These are phyloP conservation scores for Leptobrachium leishanense DNA, from an alignment of 2,113 vertebrate species.

Conservation along the genomic window DNA sequence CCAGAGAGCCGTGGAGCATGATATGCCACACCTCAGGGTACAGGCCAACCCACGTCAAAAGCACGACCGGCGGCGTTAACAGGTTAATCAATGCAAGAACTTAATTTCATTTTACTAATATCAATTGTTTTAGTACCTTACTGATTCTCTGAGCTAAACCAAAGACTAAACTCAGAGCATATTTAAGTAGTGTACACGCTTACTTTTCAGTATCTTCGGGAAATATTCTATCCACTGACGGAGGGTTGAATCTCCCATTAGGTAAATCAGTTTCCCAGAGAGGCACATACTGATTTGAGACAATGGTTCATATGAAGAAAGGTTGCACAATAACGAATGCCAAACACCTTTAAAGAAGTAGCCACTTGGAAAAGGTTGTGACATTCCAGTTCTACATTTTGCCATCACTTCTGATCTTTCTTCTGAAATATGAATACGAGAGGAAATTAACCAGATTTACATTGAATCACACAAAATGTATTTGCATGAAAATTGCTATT, in stretches of 20 bases:
- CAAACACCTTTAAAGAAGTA: slow-evolving; percentile 44
- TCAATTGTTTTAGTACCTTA: too few species aligned
- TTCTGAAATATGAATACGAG: slow-evolving; percentile 21
- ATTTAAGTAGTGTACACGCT: neutral
- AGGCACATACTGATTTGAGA: slow-evolving; percentile 46
- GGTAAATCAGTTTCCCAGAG: slow-evolving; percentile 52
- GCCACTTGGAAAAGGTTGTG: slow-evolving; percentile 47
- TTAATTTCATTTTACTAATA: too few species aligned
- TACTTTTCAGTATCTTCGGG: slow-evolving; percentile 33
- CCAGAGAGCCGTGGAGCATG: too few species aligned
- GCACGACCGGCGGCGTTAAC: too few species aligned
- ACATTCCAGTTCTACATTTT: slow-evolving; percentile 53
- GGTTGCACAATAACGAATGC: slow-evolving; percentile 50
- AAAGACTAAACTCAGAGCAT: too few species aligned
- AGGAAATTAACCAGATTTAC: neutral
- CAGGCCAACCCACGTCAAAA: too few species aligned
- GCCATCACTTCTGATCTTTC: slow-evolving; percentile 5
- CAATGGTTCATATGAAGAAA: slow-evolving; percentile 26
- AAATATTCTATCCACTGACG: slow-evolving; percentile 44
- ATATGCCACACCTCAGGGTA: too few species aligned
- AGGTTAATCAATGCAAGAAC: too few species aligned
- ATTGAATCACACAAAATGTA: too few species aligned
- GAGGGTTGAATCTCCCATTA: slow-evolving; percentile 57
- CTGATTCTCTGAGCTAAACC: too few species aligned
- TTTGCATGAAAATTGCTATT: too few species aligned